These are phyloP conservation scores for Argyresthia goedartella DNA, from an alignment of 2,888 invertebrate species.

Conservation along the genomic window DNA sequence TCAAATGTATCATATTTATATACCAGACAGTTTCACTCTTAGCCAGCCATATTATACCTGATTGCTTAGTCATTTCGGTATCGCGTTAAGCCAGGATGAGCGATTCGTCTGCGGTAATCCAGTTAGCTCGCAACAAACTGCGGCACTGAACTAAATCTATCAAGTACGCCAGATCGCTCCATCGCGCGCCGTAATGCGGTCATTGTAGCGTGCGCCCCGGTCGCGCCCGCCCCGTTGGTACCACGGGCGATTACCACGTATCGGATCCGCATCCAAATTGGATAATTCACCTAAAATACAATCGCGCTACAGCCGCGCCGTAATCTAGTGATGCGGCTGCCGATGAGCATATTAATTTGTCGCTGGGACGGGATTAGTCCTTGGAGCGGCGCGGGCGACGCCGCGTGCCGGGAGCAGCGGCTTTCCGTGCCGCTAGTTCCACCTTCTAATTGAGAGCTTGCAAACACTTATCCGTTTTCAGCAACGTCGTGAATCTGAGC, in stretches of 20 bases:
- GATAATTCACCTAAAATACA: conserved; percentile 78
- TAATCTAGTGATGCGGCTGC: conserved; percentile 66
- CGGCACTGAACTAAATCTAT: conserved; percentile 59
- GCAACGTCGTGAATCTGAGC: no score
- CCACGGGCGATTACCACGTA: conserved; percentile 66
- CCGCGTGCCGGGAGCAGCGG: conserved; percentile 38
- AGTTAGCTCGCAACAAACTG: conserved; percentile 52
- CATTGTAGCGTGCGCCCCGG: conserved; percentile 33
- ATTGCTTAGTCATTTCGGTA: not conserved
- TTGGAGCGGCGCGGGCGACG: conserved; percentile 22
- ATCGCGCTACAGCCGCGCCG: conserved; percentile 66
- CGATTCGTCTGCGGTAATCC: conserved; percentile 50
- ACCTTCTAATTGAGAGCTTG: conserved; percentile 17
- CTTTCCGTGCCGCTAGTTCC: conserved; percentile 35
- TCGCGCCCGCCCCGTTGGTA: conserved; percentile 44
- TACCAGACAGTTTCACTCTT: not conserved
- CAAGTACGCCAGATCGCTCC: conserved; percentile 59
- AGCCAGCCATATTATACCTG: not conserved
- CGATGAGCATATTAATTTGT: conserved; percentile 71
- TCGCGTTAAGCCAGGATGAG: conserved; percentile 1
- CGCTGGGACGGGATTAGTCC: conserved; percentile 61
- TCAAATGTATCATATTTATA: not conserved
- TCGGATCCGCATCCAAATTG: conserved; percentile 71
- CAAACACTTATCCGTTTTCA: not conserved
- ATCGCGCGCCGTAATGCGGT: conserved; percentile 50